These are phyloP conservation scores for Tetrao urogallus DNA, from an alignment of 2,113 vertebrate species.

Conservation along the genomic window DNA sequence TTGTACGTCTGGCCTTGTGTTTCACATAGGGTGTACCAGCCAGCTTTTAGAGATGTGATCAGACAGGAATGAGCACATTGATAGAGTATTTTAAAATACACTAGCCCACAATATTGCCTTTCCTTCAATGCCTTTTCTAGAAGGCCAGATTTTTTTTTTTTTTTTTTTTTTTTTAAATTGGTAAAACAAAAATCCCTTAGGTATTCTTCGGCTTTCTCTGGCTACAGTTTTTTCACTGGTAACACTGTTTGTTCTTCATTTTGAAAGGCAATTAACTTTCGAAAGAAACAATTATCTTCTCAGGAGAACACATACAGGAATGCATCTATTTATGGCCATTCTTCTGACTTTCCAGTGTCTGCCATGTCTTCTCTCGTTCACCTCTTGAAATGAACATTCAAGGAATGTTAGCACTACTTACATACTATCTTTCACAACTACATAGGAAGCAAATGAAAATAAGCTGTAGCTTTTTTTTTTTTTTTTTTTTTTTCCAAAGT, in stretches of 20 bases:
- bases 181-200: not conserved
- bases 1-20: not conserved
- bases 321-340: not conserved
- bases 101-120: not conserved
- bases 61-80: not conserved
- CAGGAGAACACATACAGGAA: not conserved
- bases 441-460: conserved; percentile 10
- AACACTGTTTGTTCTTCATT: conserved; percentile 19
- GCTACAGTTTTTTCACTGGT: not conserved
- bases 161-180: not conserved
- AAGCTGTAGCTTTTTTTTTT: not conserved
- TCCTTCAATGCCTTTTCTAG: not conserved
- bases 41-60: not conserved
- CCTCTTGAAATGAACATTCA: not conserved
- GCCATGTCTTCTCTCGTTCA: not conserved
- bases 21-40: not conserved
- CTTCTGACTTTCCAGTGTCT: not conserved
- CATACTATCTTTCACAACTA: not conserved
- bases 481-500: not conserved
- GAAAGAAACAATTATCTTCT: not conserved
- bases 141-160: conserved; percentile 22
- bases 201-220: not conserved
- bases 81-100: not conserved
- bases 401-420: not conserved
- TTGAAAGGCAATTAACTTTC: not conserved